A percentile compares a stretch with the other conserved stretches of the same genome.
phyloP scores from a whole-genome alignment of 2,888 invertebrate species.

The Pyrrhia umbra region DNA sequence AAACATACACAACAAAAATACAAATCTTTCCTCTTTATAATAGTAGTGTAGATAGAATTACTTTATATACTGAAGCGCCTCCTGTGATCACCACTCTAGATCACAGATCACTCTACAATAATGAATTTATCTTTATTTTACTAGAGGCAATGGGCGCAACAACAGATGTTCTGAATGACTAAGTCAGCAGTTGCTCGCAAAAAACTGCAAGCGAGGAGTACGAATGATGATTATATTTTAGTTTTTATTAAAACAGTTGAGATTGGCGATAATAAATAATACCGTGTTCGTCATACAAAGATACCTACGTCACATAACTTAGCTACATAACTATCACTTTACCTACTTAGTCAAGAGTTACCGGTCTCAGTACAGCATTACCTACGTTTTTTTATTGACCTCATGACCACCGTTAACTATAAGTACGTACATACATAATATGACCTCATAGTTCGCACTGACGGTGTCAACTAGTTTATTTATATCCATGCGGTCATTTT shows the following conservation, averaged over 20 bases:
- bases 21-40: no score
- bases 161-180: neutral
- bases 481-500: constrained; percentile 61
- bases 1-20: no score
- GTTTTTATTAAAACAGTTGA: neutral
- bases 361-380: constrained; percentile 33
- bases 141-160: no score
- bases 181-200: neutral
- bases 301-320: constrained; percentile 32
- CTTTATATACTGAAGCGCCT: no score
- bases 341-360: constrained; percentile 2
- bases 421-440: constrained; percentile 34
- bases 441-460: constrained; percentile 58
- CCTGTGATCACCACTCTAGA: no score
- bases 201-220: neutral
- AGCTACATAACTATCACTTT: constrained; percentile 22
- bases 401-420: constrained; percentile 52
- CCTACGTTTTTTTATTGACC: constrained; percentile 62
- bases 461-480: constrained; percentile 62
- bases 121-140: no score
- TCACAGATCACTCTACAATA: no score
- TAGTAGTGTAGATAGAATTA: no score
- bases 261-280: constrained; percentile 30
- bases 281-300: no score
- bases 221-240: neutral